phyloP scores from a whole-genome alignment of 2,113 vertebrate genomes.

The Alligator sinensis region DNA sequence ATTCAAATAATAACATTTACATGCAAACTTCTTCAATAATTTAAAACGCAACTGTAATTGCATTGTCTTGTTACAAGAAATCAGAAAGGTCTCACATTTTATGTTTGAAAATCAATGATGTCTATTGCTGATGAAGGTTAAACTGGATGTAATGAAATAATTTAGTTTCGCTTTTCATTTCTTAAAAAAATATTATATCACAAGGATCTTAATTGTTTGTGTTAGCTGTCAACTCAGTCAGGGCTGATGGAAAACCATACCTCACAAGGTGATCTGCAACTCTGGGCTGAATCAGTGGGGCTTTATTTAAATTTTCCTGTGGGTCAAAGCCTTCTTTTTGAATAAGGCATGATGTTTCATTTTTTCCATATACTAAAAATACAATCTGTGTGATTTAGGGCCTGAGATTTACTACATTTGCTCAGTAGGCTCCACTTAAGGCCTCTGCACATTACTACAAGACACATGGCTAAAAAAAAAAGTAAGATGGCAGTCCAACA shows the following conservation, averaged over 20 bases:
- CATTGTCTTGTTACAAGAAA: not conserved
- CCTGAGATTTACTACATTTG: not conserved
- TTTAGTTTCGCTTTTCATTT: not conserved
- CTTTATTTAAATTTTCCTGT: not conserved
- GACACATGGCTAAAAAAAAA: not conserved
- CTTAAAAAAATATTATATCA: not conserved
- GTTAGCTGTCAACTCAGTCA: not conserved
- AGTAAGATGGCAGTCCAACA: not conserved
- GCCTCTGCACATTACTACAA: too few species aligned
- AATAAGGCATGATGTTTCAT: not conserved
- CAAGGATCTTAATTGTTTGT: not conserved
- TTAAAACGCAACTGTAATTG: not conserved
- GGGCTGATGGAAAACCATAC: not conserved
- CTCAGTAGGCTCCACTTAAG: not conserved
- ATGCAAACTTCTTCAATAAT: not conserved
- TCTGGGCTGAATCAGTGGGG: not conserved
- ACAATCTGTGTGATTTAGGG: not conserved
- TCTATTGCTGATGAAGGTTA: not conserved
- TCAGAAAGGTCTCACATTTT: not conserved
- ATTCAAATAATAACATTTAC: not conserved
- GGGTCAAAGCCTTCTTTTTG: not conserved
- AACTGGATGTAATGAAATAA: not conserved
- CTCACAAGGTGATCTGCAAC: not conserved
- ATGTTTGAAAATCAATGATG: not conserved
- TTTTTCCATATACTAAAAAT: not conserved